Evolutionary conservation across 2,888 invertebrate species (phyloP), one percentile per base, ranked within the genome.

Genomic region (Steinernema hermaphroditum): DNA sequence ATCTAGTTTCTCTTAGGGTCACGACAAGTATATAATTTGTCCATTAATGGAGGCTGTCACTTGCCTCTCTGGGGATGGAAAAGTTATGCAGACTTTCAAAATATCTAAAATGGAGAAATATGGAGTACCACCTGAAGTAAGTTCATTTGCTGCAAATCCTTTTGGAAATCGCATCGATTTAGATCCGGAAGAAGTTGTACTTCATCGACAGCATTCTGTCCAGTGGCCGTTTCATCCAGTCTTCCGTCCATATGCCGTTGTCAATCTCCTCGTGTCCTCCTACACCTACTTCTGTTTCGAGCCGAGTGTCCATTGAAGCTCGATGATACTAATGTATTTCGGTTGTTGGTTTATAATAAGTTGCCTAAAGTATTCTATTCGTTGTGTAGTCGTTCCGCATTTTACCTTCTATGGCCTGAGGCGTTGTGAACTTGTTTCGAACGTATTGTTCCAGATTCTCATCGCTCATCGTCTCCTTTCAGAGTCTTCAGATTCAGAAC

Each of bases 21-120:
- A 99, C 88, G 93, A 94, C 70, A 99, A 99, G 89, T 92, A 98
- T 74, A 96, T 99, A 79, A 90, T 99, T 83, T 99, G 98, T 86
- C 97, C 98, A 1, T 89, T 96, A 77, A 96, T 99, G 96, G 92
- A 92, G 81, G 97, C 98, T 1, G 93, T 96, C 8, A 96, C 97
- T 0, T 96, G 93, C 87, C 95, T 99, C 24, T 22, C 50, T 12
- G 24, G 24, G 22, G 22, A 50, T 24, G 50, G 50, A 12, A 19
- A 24, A 50, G 22, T 22, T 50, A 24, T 50, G 9, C 4, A 37
- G 22, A 50, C 50, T 1, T 22, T 50, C 50, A 50, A 19, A 24
- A 50, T 24, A 2, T 12, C 19, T 12, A 50, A 50, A 22, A 50
- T 50, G 50, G 50, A 19, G 12, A 24, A 50, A 22, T 24, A 50